Evolutionary conservation across 2,113 vertebrate genomes (phyloP).

Genomic region (Bungarus multicinctus): DNA sequence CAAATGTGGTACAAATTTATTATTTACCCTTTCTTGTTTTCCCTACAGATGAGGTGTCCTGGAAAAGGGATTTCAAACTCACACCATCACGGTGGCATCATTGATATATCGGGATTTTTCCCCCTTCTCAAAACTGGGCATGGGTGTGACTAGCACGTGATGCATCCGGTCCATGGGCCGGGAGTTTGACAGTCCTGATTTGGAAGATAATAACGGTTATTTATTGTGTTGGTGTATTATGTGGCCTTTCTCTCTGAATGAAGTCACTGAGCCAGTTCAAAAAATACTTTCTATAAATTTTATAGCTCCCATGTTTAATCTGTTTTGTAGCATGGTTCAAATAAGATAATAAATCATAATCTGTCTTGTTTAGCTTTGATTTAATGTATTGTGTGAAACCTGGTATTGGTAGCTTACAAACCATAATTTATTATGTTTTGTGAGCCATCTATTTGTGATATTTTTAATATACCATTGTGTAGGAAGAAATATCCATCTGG

Average conservation of each 20-base stretch:
- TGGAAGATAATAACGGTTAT: neutral
- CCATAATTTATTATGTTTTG: neutral
- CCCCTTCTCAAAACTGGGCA: too few species aligned
- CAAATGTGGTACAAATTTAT: neutral
- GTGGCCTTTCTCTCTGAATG: neutral
- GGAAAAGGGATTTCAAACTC: neutral
- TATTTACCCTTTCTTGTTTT: neutral
- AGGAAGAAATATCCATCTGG: too few species aligned
- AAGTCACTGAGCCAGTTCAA: neutral
- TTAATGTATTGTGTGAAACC: neutral
- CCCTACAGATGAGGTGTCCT: neutral
- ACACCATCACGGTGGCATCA: too few species aligned
- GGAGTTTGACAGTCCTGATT: too few species aligned
- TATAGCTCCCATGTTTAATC: neutral
- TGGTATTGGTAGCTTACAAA: neutral
- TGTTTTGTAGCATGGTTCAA: neutral
- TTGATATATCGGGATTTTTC: too few species aligned
- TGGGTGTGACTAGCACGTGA: too few species aligned
- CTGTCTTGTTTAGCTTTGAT: neutral
- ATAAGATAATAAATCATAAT: neutral
- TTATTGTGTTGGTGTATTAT: neutral
- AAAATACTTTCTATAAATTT: neutral
- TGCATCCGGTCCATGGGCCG: too few species aligned
- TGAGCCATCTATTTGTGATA: neutral
- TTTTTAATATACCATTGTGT: neutral